phyloP scores from a whole-genome alignment of 2,113 vertebrate genomes.

The Hucho hucho region DNA sequence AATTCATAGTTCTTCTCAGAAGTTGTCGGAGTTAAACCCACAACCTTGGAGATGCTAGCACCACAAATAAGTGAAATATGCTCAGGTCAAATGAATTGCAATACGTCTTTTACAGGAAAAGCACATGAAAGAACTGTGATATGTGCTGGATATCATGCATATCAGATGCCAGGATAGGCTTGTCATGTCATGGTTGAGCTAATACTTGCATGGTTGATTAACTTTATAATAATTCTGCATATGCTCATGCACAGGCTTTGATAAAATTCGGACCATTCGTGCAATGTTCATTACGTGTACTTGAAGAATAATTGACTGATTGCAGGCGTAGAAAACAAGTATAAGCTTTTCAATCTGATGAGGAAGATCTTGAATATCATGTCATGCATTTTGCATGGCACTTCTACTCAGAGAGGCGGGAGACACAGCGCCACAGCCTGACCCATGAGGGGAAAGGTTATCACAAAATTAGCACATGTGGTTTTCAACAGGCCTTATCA shows the following conservation, averaged over 20 bases:
- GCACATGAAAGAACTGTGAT: slow-evolving; percentile 63
- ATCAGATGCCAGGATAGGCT: slow-evolving; percentile 65
- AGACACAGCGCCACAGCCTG: slow-evolving; percentile 16
- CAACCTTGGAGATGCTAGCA: no score
- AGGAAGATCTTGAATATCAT: slow-evolving; percentile 71
- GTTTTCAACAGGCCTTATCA: slow-evolving; percentile 38
- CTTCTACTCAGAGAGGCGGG: slow-evolving; percentile 38
- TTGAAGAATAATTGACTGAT: slow-evolving; percentile 74
- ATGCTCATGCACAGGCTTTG: slow-evolving; percentile 66
- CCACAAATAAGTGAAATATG: no score
- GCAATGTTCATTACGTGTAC: slow-evolving; percentile 74
- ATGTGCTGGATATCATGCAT: slow-evolving; percentile 55
- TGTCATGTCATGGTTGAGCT: slow-evolving; percentile 64
- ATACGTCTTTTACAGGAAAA: slow-evolving; percentile 52
- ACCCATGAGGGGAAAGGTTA: slow-evolving; percentile 48
- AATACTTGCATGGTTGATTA: slow-evolving; percentile 72
- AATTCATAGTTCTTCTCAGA: not conserved
- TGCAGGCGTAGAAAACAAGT: slow-evolving; percentile 56
- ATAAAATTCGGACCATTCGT: slow-evolving; percentile 72
- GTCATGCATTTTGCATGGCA: slow-evolving; percentile 63
- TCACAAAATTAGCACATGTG: slow-evolving; percentile 40
- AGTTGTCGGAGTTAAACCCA: not conserved
- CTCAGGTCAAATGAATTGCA: slow-evolving; percentile 14
- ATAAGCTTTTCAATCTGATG: slow-evolving; percentile 67
- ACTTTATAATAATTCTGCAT: slow-evolving; percentile 73